Evolutionary conservation across 2,888 invertebrate species (phyloP).

Genomic region (Rhodophaea formosa): DNA sequence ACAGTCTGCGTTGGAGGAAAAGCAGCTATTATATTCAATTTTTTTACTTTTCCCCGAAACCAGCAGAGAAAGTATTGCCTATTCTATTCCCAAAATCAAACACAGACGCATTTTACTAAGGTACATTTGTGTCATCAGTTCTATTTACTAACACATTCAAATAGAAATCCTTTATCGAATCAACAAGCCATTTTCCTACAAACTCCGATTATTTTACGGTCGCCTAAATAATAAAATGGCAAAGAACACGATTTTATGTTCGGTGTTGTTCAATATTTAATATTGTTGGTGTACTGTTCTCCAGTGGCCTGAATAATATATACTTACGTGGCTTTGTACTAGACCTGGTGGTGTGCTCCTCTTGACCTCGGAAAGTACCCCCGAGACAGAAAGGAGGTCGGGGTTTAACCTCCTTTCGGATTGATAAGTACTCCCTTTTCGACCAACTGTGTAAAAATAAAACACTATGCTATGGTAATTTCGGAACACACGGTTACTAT

Average conservation of each 20-base stretch:
- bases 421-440: no score
- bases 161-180: neutral
- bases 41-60: no score
- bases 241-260: constrained; percentile 13
- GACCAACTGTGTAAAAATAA: neutral
- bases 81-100: no score
- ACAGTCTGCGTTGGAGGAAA: no score
- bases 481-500: no score
- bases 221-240: constrained; percentile 4
- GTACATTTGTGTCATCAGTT: no score
- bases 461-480: neutral
- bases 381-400: neutral
- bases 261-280: constrained; percentile 14
- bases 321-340: constrained; percentile 12
- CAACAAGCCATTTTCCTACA: neutral
- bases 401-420: no score
- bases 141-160: no score
- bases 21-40: no score
- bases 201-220: neutral
- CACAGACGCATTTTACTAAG: no score
- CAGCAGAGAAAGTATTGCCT: no score
- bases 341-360: neutral
- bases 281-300: constrained; percentile 12
- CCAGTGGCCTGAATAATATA: constrained; percentile 11
- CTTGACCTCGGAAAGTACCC: neutral